A percentile compares a stretch with the other conserved stretches of the same genome.
Conservation (phyloP, 2,888 invertebrate species). For the Calameuta filiformis region DNA sequence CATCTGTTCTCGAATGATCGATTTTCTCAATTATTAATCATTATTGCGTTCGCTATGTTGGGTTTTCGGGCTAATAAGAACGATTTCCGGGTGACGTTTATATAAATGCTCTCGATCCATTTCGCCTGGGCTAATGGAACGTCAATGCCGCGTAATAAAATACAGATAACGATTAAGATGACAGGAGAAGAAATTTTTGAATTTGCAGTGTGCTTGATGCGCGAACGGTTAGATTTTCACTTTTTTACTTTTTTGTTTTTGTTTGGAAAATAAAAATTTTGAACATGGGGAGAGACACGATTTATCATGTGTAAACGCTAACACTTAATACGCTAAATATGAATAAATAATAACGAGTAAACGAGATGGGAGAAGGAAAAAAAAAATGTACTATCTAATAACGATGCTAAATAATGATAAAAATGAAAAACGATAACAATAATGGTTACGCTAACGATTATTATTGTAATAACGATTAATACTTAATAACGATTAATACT, state of each 20-base stretch:
- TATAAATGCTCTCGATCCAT: background rate
- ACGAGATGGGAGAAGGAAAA: background rate
- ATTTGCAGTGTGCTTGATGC: background rate
- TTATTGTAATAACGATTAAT: slow-evolving; percentile 21
- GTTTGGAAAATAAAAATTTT: background rate
- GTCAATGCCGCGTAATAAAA: background rate
- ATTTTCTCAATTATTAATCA: background rate
- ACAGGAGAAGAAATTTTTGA: background rate
- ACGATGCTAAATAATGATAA: slow-evolving; percentile 4
- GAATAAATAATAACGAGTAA: background rate
- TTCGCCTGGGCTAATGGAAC: background rate
- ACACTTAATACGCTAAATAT: background rate
- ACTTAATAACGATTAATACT: slow-evolving; percentile 26
- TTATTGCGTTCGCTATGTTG: background rate
- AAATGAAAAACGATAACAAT: slow-evolving; percentile 16
- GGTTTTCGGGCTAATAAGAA: background rate
- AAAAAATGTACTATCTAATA: background rate
- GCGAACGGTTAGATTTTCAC: background rate
- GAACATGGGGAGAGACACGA: background rate
- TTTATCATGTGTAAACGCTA: background rate
- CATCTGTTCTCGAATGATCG: background rate
- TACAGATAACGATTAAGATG: background rate
- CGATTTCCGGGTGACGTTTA: background rate
- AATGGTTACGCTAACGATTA: slow-evolving; percentile 34
- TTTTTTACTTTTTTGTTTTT: too few relatives aligned